A percentile compares a stretch with the other conserved stretches of the same genome.
Evolutionary conservation across 2,888 invertebrate genomes (phyloP).

Genomic region (Hedya salicella): DNA sequence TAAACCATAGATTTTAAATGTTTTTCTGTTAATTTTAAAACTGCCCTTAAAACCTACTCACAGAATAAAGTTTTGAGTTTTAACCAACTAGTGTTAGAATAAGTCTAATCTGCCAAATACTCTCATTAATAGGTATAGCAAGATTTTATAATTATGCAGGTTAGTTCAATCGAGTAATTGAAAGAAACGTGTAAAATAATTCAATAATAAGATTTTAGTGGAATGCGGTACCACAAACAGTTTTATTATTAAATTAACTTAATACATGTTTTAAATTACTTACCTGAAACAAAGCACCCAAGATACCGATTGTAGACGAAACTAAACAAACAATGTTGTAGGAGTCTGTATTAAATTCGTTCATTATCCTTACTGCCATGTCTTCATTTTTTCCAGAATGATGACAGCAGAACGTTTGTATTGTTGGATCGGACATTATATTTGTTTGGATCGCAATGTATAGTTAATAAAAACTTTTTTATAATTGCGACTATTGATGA

Average conservation of each 20-base stretch:
- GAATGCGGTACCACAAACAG: not conserved
- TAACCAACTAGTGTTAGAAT: too few species aligned
- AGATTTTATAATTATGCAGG: too few species aligned
- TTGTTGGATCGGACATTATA: constrained; percentile 92
- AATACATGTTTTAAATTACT: constrained; percentile 1
- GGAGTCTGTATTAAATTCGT: constrained; percentile 89
- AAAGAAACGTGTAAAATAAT: too few species aligned
- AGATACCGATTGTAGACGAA: constrained; percentile 89
- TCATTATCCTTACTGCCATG: constrained; percentile 87
- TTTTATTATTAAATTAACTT: not conserved
- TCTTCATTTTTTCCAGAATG: constrained; percentile 87
- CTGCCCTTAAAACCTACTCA: too few species aligned
- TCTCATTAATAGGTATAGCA: too few species aligned
- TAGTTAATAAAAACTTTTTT: constrained; percentile 5
- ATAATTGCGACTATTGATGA: not conserved
- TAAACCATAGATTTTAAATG: not conserved
- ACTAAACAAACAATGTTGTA: constrained; percentile 90
- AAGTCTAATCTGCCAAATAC: too few species aligned
- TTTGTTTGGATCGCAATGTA: not conserved
- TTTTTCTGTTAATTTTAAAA: too few species aligned
- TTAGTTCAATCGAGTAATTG: too few species aligned
- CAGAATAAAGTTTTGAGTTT: too few species aligned
- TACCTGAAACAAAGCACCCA: constrained; percentile 92
- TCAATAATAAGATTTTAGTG: not conserved
- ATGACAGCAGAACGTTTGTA: constrained; percentile 93